Evolutionary conservation across 2,113 vertebrate species (phyloP).

Genomic region (Lophura nycthemera): DNA sequence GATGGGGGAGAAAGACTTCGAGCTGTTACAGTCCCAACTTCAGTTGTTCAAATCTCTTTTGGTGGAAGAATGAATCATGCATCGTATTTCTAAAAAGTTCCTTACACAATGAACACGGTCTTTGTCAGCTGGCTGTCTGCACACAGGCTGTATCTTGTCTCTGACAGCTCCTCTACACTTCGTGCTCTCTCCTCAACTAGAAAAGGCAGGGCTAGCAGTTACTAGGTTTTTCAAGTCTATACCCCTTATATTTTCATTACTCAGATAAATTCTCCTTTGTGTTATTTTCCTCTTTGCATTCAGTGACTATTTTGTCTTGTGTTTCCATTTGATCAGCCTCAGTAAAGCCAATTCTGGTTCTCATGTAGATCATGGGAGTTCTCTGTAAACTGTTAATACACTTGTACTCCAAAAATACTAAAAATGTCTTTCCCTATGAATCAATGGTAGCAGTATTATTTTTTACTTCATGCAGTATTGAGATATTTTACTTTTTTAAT

Average conservation of each 20-base stretch:
- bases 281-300: not conserved
- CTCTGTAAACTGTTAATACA: not conserved
- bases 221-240: not conserved
- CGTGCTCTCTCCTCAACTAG: not conserved
- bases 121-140: slow-evolving; percentile 23
- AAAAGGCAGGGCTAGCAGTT: not conserved
- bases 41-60: slow-evolving; percentile 64
- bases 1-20: slow-evolving; percentile 62
- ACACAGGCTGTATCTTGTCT: not conserved
- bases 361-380: not conserved
- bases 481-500: not conserved
- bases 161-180: not conserved
- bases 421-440: not conserved
- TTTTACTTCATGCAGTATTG: not conserved
- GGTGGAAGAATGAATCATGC: slow-evolving; percentile 62
- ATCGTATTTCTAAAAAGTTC: slow-evolving; percentile 45
- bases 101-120: not conserved
- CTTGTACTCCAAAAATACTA: not conserved
- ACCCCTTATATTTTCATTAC: not conserved
- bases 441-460: not conserved
- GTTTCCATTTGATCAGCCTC: not conserved
- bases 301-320: not conserved
- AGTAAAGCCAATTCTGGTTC: not conserved
- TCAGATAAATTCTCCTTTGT: not conserved
- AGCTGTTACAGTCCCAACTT: slow-evolving; percentile 67